Conservation (phyloP, 2,113 vertebrate genomes). For the Proterorhinus semilunaris region DNA sequence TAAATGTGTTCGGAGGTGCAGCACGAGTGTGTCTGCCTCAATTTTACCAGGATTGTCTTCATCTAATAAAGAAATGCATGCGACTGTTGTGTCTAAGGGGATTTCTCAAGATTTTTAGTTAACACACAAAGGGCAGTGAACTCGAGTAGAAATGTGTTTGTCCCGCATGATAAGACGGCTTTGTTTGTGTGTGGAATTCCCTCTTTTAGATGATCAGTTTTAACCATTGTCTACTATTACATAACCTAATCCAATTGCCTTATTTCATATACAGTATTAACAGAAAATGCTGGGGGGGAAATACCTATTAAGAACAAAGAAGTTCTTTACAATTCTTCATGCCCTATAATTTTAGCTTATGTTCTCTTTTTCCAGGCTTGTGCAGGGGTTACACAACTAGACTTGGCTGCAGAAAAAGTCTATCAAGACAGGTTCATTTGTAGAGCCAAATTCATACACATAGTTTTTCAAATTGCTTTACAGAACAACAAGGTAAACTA, state of each 20-base stretch:
- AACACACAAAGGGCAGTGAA: not conserved
- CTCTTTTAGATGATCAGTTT: not conserved
- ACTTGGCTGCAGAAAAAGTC: too few relatives aligned
- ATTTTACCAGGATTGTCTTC: not conserved
- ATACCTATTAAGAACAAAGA: too few relatives aligned
- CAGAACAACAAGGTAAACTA: too few relatives aligned
- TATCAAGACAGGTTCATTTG: too few relatives aligned
- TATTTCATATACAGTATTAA: not conserved
- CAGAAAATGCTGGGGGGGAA: not conserved
- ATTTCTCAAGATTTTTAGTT: not conserved
- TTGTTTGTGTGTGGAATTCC: not conserved
- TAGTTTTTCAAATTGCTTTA: too few relatives aligned
- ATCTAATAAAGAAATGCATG: not conserved
- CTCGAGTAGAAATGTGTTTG: not conserved
- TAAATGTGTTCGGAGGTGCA: not conserved
- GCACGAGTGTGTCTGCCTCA: not conserved
- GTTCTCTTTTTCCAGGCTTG: too few relatives aligned
- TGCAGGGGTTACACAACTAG: too few relatives aligned
- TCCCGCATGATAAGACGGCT: not conserved
- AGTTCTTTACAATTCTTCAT: too few relatives aligned
- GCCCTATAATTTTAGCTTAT: too few relatives aligned
- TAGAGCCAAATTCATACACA: too few relatives aligned
- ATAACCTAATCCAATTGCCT: too few relatives aligned
- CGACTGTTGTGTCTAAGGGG: not conserved
- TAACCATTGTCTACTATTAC: not conserved